Evolutionary conservation across 1,140 invertebrate species (phyloP).

Genomic region (Neodiprion pinetum): DNA sequence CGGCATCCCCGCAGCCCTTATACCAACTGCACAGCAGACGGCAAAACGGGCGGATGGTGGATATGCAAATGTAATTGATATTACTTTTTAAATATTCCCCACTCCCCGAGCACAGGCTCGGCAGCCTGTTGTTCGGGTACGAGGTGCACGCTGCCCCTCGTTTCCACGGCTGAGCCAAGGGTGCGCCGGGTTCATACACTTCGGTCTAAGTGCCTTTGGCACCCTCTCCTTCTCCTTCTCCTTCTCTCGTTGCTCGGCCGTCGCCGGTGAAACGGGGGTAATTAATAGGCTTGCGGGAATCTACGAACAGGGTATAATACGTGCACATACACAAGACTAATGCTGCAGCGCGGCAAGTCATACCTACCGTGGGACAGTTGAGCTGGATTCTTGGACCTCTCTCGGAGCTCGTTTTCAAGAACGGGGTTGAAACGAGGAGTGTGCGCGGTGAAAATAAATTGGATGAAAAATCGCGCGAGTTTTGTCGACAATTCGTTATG

Average conservation of each 20-base stretch:
- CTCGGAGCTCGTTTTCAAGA: too few species aligned
- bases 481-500: background rate
- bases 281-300: constrained; percentile 55
- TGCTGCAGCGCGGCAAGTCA: too few species aligned
- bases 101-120: constrained; percentile 38
- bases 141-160: constrained; percentile 17
- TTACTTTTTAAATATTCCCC: constrained; percentile 64
- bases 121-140: constrained; percentile 11
- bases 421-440: too few species aligned
- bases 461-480: background rate
- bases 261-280: constrained; percentile 40
- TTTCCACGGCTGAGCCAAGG: constrained; percentile 37
- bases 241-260: constrained; percentile 10
- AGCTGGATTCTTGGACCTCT: too few species aligned
- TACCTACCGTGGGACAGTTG: too few species aligned
- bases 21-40: constrained; percentile 11
- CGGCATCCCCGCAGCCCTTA: background rate
- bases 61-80: constrained; percentile 65
- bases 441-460: background rate
- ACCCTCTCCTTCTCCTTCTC: constrained; percentile 11
- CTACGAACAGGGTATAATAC: constrained; percentile 39
- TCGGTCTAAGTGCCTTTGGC: constrained; percentile 51
- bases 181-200: constrained; percentile 50
- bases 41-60: constrained; percentile 50
- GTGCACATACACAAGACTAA: too few species aligned